Percentiles rank a stretch among this genome's conserved stretches.
Conservation (phyloP, 2,113 vertebrate genomes). For the Macrotus californicus region DNA sequence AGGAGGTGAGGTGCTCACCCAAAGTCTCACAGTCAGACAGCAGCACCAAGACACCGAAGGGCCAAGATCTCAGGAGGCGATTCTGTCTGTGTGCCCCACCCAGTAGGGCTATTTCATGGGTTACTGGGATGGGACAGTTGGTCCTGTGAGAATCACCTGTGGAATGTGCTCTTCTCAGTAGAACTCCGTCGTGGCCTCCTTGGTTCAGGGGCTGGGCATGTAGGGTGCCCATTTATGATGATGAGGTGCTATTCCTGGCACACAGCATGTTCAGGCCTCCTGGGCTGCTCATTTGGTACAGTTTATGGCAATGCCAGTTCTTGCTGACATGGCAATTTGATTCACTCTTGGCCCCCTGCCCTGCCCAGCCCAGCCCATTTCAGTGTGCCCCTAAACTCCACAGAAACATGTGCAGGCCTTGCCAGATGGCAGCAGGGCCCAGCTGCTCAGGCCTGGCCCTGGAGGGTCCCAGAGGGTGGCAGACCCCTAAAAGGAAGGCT, state of each 20-base stretch:
- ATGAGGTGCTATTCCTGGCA: constrained; percentile 48
- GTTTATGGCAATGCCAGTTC: constrained; percentile 23
- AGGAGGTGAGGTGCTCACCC: not conserved
- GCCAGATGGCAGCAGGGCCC: not conserved
- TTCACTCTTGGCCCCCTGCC: not conserved
- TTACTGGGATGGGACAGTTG: not conserved
- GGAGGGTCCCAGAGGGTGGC: not conserved
- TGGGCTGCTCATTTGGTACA: not conserved
- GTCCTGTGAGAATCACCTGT: not conserved
- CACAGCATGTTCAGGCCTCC: not conserved
- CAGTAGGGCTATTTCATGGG: not conserved
- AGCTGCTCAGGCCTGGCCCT: not conserved
- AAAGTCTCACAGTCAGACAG: not conserved
- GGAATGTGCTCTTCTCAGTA: not conserved
- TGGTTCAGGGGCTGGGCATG: not conserved
- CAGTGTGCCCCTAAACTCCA: not conserved
- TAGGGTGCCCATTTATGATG: not conserved
- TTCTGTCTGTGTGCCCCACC: not conserved
- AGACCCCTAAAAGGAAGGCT: not conserved
- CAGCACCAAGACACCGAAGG: not conserved
- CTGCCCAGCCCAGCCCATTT: not conserved
- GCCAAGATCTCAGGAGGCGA: not conserved
- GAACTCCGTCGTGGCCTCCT: not conserved
- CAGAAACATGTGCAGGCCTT: not conserved
- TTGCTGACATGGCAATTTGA: constrained; percentile 21